A percentile compares a stretch with the other conserved stretches of the same genome.
Evolutionary conservation across 1,140 invertebrate species (phyloP).

Genomic region (Oryzaephilus surinamensis): DNA sequence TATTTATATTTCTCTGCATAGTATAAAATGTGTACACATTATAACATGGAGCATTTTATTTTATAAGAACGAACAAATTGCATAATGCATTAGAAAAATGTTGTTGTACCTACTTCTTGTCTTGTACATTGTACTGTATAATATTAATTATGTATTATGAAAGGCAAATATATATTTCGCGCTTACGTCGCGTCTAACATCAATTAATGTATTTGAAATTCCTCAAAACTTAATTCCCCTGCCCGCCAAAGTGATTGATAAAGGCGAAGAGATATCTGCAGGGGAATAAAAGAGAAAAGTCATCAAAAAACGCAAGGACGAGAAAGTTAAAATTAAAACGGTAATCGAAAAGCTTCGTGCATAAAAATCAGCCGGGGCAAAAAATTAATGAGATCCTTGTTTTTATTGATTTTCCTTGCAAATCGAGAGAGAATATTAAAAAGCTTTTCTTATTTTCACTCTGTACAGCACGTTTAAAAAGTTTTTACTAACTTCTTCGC

Average conservation of each 20-base stretch:
- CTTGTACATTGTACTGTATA: too few species aligned
- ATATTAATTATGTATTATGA: too few species aligned
- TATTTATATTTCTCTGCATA: conserved; percentile 16
- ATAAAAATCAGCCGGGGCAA: conserved; percentile 18
- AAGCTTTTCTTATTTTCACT: conserved; percentile 25
- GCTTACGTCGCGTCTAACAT: too few species aligned
- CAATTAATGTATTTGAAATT: too few species aligned
- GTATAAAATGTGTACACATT: too few species aligned
- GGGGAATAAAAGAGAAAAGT: conserved; percentile 12
- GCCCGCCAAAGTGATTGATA: too few species aligned
- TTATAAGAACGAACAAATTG: too few species aligned
- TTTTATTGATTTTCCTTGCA: conserved; percentile 25
- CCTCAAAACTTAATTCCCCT: too few species aligned
- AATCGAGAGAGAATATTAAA: conserved; percentile 28
- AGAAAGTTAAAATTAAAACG: conserved; percentile 13
- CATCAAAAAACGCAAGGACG: conserved; percentile 11
- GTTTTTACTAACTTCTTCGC: conserved; percentile 10
- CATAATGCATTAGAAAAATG: too few species aligned
- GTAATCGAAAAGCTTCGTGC: conserved; percentile 14
- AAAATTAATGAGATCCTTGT: conserved; percentile 23
- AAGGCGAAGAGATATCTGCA: conserved; percentile 11
- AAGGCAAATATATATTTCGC: too few species aligned
- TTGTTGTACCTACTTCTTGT: too few species aligned
- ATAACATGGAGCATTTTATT: too few species aligned
- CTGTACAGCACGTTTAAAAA: conserved; percentile 12